Base-by-base conservation (phyloP, 2,113 vertebrate genomes). In the Fulmarus glacialis region DNA sequence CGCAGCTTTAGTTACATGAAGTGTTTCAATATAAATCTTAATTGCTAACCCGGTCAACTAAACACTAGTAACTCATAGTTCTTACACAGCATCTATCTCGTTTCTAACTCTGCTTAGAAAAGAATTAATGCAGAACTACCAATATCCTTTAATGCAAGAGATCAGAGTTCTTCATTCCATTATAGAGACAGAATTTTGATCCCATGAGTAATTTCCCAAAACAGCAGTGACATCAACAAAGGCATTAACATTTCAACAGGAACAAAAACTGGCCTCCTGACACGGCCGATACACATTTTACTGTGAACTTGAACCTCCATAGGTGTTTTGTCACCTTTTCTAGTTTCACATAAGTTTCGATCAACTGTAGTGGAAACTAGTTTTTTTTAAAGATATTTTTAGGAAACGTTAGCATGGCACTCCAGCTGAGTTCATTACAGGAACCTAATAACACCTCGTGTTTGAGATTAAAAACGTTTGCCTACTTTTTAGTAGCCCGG, bases 211-310 rank as follows among this genome's bases (percentile, higher is more conserved):
- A 97, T 81, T 96, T 95, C 96, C 97, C 85, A 95, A 88, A 94
- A 94, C 90, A 96, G 80, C 87, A 82, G 26, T 50, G 77, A 95
- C 90, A 95, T 70, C 96, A 97, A 96, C 97, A 97, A 71, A 79
- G 30, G 38, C 92, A 98, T 97, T 88, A 95, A 89, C 96, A 93
- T 97, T 98, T 98, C 86, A 97, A 97, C 96, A 97, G 97, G 98
- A 98, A 97, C 81, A 89, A 87, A 96, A 89, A 34, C 48, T 82
- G 89, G 38, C 97, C 87, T 89, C 87, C 64, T 95, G 63, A 96
- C 90, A 94, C 68, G 23, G 34, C 72, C 56, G 64, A 75, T 15
- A 62, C 11, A 73, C 29, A 32, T 47, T 87, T 79, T 78, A 62
- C 55, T 38, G 21, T 36, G 62, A 89, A 55, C 55, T 59, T 45